phyloP scores from a whole-genome alignment of 2,888 invertebrate genomes.

The Mactromeris polynyma region DNA sequence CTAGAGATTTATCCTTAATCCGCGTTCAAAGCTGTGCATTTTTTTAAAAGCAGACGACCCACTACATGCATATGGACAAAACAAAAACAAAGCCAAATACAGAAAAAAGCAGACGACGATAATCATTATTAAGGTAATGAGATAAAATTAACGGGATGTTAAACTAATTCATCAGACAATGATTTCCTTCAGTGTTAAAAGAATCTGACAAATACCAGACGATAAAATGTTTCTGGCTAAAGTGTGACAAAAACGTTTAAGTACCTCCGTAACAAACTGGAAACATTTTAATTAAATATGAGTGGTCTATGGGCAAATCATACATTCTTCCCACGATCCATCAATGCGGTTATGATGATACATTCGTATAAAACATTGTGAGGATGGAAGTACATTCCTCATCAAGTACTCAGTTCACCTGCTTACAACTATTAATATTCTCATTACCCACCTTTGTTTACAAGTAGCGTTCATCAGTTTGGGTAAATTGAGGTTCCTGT shows the following conservation, averaged over 20 bases:
- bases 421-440: neutral
- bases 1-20: neutral
- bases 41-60: neutral
- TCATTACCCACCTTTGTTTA: slow-evolving; percentile 56
- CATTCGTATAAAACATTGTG: neutral
- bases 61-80: neutral
- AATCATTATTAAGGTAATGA: neutral
- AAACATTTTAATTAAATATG: slow-evolving; percentile 14
- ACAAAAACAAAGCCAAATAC: neutral
- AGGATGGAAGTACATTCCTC: neutral
- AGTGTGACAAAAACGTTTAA: neutral
- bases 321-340: slow-evolving; percentile 16
- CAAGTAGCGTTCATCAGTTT: slow-evolving; percentile 27
- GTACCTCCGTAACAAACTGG: neutral
- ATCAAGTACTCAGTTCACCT: neutral
- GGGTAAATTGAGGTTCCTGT: slow-evolving; percentile 23
- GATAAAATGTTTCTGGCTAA: neutral
- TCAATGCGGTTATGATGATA: neutral
- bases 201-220: neutral
- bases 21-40: neutral
- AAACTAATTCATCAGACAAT: neutral
- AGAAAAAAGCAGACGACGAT: neutral
- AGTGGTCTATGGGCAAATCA: neutral
- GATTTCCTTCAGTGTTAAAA: neutral
- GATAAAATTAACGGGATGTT: neutral